phyloP scores from a whole-genome alignment of 2,113 vertebrate species.

The Hyperoodon ampullatus region DNA sequence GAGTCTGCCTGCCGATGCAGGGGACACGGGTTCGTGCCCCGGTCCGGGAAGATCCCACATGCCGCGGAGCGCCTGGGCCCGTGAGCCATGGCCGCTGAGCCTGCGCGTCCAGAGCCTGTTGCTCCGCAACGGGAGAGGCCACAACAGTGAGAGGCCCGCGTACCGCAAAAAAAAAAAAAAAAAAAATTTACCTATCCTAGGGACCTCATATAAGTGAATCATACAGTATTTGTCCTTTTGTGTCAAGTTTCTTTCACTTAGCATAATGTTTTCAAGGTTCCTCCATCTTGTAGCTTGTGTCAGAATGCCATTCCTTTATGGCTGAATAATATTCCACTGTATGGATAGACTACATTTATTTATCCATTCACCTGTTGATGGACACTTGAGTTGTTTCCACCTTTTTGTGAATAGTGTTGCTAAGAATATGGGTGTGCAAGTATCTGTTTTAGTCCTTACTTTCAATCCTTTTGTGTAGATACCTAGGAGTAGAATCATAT shows the following conservation, averaged over 20 bases:
- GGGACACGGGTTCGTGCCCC: too few species aligned
- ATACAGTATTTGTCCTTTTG: rapidly evolving
- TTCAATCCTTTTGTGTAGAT: background rate
- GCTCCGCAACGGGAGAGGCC: too few species aligned
- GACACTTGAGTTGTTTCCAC: rapidly evolving
- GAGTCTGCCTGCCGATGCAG: too few species aligned
- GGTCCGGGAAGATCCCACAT: too few species aligned
- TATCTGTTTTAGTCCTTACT: background rate
- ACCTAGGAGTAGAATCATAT: background rate
- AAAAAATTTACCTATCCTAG: rapidly evolving
- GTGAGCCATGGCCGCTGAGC: too few species aligned
- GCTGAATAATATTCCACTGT: rapidly evolving
- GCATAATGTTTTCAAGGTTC: rapidly evolving
- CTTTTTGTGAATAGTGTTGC: background rate
- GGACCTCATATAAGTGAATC: rapidly evolving
- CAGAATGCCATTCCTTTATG: background rate
- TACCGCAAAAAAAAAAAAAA: too few species aligned
- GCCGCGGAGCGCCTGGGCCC: too few species aligned
- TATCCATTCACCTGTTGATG: rapidly evolving
- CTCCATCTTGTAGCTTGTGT: rapidly evolving
- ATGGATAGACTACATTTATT: rapidly evolving
- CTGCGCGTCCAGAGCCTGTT: too few species aligned
- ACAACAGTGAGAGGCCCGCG: too few species aligned
- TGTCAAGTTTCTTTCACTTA: rapidly evolving
- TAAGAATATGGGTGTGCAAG: rapidly evolving